Evolutionary conservation across 2,113 vertebrate species (phyloP).

Genomic region (Otocyon megalotis): DNA sequence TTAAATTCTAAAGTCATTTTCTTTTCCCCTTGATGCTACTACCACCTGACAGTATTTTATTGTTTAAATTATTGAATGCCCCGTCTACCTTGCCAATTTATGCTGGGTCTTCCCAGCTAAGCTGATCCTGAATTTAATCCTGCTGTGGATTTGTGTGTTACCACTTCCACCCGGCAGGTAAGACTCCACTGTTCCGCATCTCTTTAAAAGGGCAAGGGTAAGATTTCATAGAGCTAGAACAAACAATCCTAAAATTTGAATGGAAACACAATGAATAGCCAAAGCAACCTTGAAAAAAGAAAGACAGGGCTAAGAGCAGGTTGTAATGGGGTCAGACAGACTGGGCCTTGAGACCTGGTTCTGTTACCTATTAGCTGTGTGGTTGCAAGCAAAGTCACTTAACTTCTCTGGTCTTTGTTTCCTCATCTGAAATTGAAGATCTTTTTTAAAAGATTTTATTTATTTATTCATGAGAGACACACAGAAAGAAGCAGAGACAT

Average conservation of each 20-base stretch:
- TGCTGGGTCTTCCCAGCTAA: background rate
- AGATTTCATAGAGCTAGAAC: background rate
- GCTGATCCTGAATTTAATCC: background rate
- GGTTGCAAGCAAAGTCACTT: background rate
- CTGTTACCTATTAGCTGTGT: background rate
- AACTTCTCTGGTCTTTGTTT: background rate
- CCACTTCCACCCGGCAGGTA: background rate
- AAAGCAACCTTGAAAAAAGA: background rate
- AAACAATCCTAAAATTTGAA: background rate
- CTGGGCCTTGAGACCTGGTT: background rate
- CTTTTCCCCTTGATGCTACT: constrained; percentile 39
- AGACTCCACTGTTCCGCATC: background rate
- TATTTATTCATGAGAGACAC: too few relatives aligned
- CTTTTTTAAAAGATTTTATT: too few relatives aligned
- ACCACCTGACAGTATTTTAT: background rate
- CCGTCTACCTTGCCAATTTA: background rate
- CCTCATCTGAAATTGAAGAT: background rate
- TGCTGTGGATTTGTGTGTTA: background rate
- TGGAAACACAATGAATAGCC: background rate
- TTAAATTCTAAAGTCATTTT: background rate
- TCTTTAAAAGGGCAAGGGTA: background rate
- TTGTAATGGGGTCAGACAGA: background rate
- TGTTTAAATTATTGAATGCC: background rate
- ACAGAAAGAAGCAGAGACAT: too few relatives aligned
- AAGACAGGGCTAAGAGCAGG: background rate